Evolutionary conservation across 2,113 vertebrate species (phyloP).

Genomic region (Grantiella picta): DNA sequence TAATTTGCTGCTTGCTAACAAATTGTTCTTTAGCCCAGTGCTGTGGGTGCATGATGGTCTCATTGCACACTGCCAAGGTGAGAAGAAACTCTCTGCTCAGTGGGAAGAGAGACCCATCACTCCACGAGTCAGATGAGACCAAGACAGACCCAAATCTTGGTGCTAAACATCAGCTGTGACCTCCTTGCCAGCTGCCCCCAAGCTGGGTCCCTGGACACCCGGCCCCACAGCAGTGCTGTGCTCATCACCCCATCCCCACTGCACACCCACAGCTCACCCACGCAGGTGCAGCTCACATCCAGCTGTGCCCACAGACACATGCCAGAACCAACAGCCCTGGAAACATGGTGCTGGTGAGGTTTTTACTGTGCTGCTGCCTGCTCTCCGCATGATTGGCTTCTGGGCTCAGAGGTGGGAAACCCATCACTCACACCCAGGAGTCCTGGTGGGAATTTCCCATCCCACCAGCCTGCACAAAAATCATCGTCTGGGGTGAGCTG

Average conservation of each 20-base stretch:
- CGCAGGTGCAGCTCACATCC: neutral
- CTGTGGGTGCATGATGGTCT: neutral
- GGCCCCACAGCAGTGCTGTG: neutral
- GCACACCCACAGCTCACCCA: neutral
- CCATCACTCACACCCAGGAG: accelerated
- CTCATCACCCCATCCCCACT: neutral
- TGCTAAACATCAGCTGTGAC: neutral
- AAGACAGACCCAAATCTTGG: neutral
- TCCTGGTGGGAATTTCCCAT: neutral
- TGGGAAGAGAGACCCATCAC: neutral
- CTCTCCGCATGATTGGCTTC: neutral
- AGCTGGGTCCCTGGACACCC: neutral
- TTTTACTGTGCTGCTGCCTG: neutral
- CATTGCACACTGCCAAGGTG: neutral
- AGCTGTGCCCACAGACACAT: accelerated
- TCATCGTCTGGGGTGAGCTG: neutral
- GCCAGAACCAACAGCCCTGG: neutral
- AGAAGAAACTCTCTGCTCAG: neutral
- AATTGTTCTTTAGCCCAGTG: accelerated
- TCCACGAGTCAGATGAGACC: neutral
- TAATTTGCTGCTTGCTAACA: neutral
- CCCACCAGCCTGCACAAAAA: neutral
- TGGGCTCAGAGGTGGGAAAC: neutral
- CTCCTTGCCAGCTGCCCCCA: neutral
- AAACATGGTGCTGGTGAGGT: accelerated